Base-by-base conservation (phyloP, 2,797 vertebrate species). In the Enteromius radiatus region DNA sequence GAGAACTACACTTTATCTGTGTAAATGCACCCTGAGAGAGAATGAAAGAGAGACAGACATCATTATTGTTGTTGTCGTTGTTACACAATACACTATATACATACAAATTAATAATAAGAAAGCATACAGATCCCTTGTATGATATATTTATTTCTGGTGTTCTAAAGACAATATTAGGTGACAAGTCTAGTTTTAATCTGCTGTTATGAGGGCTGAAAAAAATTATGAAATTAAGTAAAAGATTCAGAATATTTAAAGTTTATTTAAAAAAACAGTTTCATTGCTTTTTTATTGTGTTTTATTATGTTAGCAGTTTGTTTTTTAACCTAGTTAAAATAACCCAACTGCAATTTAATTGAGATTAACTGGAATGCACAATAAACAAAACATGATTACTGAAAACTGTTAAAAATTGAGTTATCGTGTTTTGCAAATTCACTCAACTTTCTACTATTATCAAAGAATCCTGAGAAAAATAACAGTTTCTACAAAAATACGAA, bases 1-100 rank as follows among this genome's bases (percentile, higher is more conserved):
- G 96, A 7, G 96, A 96, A 85, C 96, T 98, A 92, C 98, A 99
- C 84, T 96, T 99, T 86, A 99, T 98, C 91, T 99, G 98, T 14
- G 98, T 99, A 91, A 99, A 99, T 68, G 96, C 97, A 4, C 98
- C 98, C 98, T 99, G 88, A 41, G 15, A 82, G 68, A 3, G 0
- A 68, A 28, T 68, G 36, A 4, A 1, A 69, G 36, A 67, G 41
- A 80, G 43, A 85, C n/a, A 84, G 5, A 31, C 2, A 23, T 17
- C 23, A 74, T 38, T 49, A 19, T 47, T 28, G 4, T 8, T 52
- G 7, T 31, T 21, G 14, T n/a, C 12, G 14, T 52, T 23, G 19
- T 17, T 15, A 23, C 15, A 43, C 21, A 23, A 74, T 54, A 76
- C 36, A 28, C 26, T 4, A 47, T 31, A 54, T 56, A 15, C 1